A percentile compares a stretch with the other conserved stretches of the same genome.
These are phyloP conservation scores for Erpobdella octoculata DNA, from an alignment of 2,888 invertebrate genomes.

Conservation along the genomic window DNA sequence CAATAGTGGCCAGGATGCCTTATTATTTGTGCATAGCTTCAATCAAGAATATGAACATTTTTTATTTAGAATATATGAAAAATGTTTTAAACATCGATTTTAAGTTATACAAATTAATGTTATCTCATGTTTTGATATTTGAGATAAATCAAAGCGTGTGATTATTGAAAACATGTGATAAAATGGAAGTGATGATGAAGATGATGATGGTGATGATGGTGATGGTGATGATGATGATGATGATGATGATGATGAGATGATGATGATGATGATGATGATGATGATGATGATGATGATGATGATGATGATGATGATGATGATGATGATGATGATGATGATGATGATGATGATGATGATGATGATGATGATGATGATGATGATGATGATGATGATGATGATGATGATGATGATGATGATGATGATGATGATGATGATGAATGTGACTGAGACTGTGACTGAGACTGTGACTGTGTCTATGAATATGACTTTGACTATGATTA, in stretches of 20 bases:
- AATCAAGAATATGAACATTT: too few relatives aligned
- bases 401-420: not conserved
- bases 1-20: too few relatives aligned
- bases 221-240: conserved; percentile 11
- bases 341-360: conserved; percentile 18
- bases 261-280: not conserved
- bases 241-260: not conserved
- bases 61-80: too few relatives aligned
- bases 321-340: not conserved
- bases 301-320: not conserved
- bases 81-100: too few relatives aligned
- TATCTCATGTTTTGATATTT: too few relatives aligned
- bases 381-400: conserved; percentile 12
- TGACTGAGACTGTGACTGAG: not conserved
- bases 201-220: conserved; percentile 3
- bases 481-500: not conserved
- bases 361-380: conserved; percentile 20
- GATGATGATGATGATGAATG: conserved; percentile 7
- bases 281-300: not conserved
- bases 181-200: not conserved
- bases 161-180: too few relatives aligned
- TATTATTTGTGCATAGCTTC: too few relatives aligned
- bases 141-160: too few relatives aligned
- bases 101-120: too few relatives aligned
- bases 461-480: not conserved